These are phyloP conservation scores for Calcarius lapponicus DNA, from an alignment of 2,797 vertebrate genomes.

Conservation along the genomic window DNA sequence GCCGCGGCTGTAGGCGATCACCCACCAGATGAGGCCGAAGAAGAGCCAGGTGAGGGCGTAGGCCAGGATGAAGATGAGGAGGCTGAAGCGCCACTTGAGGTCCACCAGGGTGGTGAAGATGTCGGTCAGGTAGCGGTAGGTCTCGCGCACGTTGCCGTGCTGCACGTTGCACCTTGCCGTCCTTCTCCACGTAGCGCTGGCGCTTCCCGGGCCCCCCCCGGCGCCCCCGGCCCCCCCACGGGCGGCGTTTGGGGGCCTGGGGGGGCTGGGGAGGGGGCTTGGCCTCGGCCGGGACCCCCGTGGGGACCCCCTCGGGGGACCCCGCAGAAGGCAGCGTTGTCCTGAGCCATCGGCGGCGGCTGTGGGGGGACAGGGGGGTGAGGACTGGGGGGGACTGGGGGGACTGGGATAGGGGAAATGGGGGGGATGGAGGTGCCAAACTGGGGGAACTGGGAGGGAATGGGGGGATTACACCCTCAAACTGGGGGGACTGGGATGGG, in stretches of 20 bases:
- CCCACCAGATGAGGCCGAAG: conserved; percentile 97
- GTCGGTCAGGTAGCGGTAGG: conserved; percentile 95
- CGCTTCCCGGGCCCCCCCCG: neutral
- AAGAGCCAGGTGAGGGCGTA: conserved; percentile 97
- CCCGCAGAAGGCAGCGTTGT: neutral
- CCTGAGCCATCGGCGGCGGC: neutral
- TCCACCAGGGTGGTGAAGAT: conserved; percentile 98
- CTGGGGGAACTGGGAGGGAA: too few species aligned
- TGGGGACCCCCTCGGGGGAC: neutral
- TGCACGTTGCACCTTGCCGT: conserved; percentile 92
- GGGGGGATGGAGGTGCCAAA: neutral
- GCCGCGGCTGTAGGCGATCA: conserved; percentile 94
- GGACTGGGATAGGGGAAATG: neutral
- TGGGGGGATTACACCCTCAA: too few species aligned
- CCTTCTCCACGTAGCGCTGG: conserved; percentile 96
- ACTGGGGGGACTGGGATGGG: too few species aligned
- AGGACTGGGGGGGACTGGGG: neutral
- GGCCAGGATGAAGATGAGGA: conserved; percentile 95
- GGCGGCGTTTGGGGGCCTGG: neutral
- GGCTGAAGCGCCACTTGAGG: conserved; percentile 96
- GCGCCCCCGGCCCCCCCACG: neutral
- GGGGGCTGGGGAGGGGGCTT: neutral
- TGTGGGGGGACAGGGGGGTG: neutral
- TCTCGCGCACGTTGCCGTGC: conserved; percentile 93
- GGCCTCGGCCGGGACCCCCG: neutral